A percentile compares a stretch with the other conserved stretches of the same genome.
Conservation (phyloP, 2,797 vertebrate species). For the Sebastes steindachneri region DNA sequence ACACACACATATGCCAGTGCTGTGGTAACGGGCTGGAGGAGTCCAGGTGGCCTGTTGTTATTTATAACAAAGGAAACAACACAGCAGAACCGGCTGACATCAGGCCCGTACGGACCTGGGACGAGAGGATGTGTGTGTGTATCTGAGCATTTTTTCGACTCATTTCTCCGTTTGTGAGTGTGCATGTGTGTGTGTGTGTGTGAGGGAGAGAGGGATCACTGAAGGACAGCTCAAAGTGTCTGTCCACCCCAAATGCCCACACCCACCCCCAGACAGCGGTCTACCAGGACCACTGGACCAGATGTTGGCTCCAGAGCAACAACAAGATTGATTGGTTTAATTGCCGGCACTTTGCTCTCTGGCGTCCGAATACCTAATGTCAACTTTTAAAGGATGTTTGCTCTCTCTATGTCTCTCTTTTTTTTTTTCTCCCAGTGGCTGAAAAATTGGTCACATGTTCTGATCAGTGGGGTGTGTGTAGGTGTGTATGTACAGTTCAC, state of each 20-base stretch:
- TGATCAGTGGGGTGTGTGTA: slow-evolving; percentile 50
- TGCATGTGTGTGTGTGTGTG: slow-evolving; percentile 8
- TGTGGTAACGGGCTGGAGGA: slow-evolving; percentile 68
- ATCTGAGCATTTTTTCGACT: slow-evolving; percentile 15
- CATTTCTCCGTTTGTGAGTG: slow-evolving; percentile 27
- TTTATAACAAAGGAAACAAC: slow-evolving; percentile 97
- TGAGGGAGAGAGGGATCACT: slow-evolving; percentile 70
- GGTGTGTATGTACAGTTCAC: slow-evolving; percentile 42
- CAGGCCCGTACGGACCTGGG: slow-evolving; percentile 87
- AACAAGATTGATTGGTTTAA: slow-evolving; percentile 99
- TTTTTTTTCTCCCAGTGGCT: slow-evolving; percentile 30
- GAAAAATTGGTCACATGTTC: slow-evolving; percentile 53
- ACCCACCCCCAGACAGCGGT: slow-evolving; percentile 78
- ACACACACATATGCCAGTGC: slow-evolving; percentile 21
- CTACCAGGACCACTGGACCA: slow-evolving; percentile 94
- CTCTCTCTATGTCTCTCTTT: slow-evolving; percentile 48
- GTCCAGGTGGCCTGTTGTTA: slow-evolving; percentile 92
- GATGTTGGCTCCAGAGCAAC: slow-evolving; percentile 93
- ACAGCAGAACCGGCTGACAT: slow-evolving; percentile 90
- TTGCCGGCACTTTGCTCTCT: slow-evolving; percentile 91
- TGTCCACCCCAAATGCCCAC: slow-evolving; percentile 48
- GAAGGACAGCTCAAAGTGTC: slow-evolving; percentile 96
- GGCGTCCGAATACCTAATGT: slow-evolving; percentile 97
- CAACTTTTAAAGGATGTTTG: slow-evolving; percentile 93
- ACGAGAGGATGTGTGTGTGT: slow-evolving; percentile 24